These are phyloP conservation scores for Eidolon helvum DNA, from an alignment of 2,113 vertebrate species.

Conservation along the genomic window DNA sequence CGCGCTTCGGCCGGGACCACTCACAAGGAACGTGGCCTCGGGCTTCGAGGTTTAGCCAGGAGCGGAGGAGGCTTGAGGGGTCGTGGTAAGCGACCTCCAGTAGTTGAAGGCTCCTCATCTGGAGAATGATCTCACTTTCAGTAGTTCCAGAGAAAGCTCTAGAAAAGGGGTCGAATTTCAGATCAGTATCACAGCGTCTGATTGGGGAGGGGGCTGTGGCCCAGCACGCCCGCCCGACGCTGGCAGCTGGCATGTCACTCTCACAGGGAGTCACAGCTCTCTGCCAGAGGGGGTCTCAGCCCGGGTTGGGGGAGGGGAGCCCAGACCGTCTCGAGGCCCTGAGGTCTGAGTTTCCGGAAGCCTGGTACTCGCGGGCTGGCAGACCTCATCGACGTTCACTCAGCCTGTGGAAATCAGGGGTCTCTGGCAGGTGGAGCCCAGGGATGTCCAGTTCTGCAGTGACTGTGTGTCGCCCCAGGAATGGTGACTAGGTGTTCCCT, in stretches of 20 bases:
- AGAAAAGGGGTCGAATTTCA: accelerated
- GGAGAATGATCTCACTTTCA: background rate
- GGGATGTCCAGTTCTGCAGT: background rate
- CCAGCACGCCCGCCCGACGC: accelerated
- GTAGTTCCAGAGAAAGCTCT: background rate
- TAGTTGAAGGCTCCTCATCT: background rate
- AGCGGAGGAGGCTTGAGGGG: background rate
- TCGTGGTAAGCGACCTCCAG: accelerated
- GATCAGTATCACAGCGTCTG: accelerated
- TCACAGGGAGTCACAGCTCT: accelerated
- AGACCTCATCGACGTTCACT: accelerated
- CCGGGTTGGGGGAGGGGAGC: accelerated
- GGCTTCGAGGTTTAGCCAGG: accelerated
- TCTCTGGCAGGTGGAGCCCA: background rate
- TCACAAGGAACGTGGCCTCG: accelerated
- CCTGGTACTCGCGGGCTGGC: accelerated
- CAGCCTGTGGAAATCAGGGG: background rate
- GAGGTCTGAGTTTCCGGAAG: background rate
- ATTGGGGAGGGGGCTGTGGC: accelerated
- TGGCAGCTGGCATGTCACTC: accelerated
- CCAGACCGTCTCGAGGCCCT: accelerated
- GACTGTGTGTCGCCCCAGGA: accelerated
- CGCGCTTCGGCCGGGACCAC: accelerated
- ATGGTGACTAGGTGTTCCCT: accelerated
- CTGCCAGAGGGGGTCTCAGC: accelerated